Evolutionary conservation across 2,113 vertebrate genomes (phyloP).

Genomic region (Australoheros scitulus): DNA sequence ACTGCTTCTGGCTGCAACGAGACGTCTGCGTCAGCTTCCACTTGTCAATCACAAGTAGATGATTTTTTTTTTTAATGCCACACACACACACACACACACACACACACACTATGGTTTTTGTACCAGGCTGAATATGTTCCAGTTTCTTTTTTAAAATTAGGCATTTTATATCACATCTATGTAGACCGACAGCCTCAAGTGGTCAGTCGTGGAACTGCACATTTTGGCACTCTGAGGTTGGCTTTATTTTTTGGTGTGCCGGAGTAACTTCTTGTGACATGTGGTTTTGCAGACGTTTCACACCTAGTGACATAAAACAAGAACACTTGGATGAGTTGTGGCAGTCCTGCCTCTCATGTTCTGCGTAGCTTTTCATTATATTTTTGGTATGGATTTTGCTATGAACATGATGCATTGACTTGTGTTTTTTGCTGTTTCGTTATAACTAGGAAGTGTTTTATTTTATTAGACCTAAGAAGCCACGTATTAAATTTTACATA

Average conservation of each 20-base stretch:
- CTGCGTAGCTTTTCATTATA: neutral
- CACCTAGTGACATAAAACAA: neutral
- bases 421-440: neutral
- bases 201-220: neutral
- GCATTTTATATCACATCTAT: neutral
- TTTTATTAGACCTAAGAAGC: neutral
- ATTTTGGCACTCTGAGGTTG: neutral
- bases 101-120: too few species aligned
- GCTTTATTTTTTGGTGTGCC: neutral
- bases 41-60: neutral
- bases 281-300: neutral
- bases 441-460: neutral
- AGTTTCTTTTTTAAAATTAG: neutral
- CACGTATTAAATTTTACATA: neutral
- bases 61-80: too few species aligned
- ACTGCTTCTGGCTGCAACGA: neutral
- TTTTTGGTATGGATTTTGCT: neutral
- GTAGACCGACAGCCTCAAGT: neutral
- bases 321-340: neutral
- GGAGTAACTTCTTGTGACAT: neutral
- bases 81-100: too few species aligned
- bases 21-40: neutral
- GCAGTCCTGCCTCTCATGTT: neutral
- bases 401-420: neutral
- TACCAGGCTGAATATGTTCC: neutral